Percentiles rank a stretch among this genome's conserved stretches.
phyloP scores from a whole-genome alignment of 2,888 invertebrate species.

The Drosophila diplacantha region DNA sequence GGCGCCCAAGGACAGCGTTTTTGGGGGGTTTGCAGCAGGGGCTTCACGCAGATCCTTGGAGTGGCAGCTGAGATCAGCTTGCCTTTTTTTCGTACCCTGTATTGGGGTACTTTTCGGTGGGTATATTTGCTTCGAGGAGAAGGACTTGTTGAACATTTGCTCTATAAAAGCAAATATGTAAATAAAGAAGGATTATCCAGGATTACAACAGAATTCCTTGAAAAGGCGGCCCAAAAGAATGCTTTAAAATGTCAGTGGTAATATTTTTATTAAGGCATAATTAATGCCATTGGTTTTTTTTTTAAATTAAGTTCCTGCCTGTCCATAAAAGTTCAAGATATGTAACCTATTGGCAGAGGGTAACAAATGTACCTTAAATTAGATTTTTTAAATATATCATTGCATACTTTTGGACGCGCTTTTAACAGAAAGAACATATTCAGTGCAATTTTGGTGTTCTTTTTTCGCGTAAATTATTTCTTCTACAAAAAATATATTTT shows the following conservation, averaged over 20 bases:
- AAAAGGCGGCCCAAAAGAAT: background rate
- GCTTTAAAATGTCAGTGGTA: too few species aligned
- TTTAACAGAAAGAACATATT: background rate
- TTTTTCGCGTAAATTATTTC: too few species aligned
- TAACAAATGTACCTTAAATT: background rate
- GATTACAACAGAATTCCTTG: background rate
- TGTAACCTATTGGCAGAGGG: too few species aligned
- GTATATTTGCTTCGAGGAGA: background rate
- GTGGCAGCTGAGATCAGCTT: slow-evolving; percentile 32
- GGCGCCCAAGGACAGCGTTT: slow-evolving; percentile 2
- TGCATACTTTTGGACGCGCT: background rate
- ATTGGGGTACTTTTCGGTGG: too few species aligned
- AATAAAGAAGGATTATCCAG: background rate
- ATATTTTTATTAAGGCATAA: too few species aligned
- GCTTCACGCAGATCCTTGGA: slow-evolving; percentile 38
- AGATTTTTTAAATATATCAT: background rate
- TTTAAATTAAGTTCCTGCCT: too few species aligned
- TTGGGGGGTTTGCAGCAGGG: slow-evolving; percentile 13
- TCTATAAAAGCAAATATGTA: background rate
- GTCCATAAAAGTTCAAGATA: too few species aligned
- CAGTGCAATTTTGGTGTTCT: background rate
- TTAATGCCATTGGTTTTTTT: too few species aligned
- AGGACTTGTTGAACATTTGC: background rate
- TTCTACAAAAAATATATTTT: too few species aligned
- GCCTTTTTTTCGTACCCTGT: background rate